Conservation (phyloP, 2,113 vertebrate species). For the Sula dactylatra region DNA sequence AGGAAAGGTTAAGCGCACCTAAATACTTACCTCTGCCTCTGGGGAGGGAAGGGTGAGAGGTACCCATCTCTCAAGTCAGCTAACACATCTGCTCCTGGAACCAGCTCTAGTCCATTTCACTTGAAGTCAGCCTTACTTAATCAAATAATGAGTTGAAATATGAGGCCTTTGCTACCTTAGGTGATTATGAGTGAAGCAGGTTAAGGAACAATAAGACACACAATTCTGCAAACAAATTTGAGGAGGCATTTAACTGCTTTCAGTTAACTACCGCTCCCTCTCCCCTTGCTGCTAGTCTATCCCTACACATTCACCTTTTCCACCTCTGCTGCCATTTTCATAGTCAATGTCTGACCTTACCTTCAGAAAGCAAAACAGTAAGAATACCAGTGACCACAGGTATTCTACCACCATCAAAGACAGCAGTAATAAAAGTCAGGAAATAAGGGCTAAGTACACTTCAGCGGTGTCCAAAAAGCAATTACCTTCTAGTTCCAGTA, state of each 20-base stretch:
- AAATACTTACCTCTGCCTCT: background rate
- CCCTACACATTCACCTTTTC: background rate
- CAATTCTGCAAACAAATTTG: background rate
- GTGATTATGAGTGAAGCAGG: background rate
- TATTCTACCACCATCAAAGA: background rate
- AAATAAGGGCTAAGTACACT: background rate
- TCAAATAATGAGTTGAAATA: background rate
- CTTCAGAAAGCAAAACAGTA: background rate
- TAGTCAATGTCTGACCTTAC: background rate
- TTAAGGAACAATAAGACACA: background rate
- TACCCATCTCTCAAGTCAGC: background rate
- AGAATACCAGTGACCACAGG: accelerated
- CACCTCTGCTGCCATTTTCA: background rate
- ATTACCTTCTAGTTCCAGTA: background rate
- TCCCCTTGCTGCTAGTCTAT: background rate
- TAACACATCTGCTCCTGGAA: background rate
- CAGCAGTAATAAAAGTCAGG: background rate
- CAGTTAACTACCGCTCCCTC: background rate
- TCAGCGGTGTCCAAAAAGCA: background rate
- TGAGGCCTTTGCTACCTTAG: background rate
- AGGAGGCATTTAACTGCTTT: background rate
- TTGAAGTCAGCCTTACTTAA: background rate
- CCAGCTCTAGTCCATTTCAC: background rate
- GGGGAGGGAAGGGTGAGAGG: background rate
- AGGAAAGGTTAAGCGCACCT: slow-evolving; percentile 26